phyloP scores from a whole-genome alignment of 2,888 invertebrate species.

The Flexamia atlantica region DNA sequence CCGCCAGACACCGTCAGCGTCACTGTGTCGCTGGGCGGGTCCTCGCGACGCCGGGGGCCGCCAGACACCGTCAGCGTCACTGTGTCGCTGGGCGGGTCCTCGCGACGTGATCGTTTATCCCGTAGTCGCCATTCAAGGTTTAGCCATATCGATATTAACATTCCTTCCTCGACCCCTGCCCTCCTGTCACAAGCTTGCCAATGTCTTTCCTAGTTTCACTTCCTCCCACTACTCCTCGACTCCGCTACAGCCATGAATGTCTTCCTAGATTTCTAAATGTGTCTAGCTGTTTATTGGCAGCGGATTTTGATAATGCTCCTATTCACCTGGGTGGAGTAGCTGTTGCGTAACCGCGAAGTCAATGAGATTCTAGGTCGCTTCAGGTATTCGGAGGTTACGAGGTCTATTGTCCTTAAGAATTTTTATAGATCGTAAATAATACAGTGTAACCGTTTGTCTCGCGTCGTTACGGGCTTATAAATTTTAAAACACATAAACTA shows the following conservation, averaged over 20 bases:
- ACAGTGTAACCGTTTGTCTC: neutral
- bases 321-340: slow-evolving; percentile 8
- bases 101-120: slow-evolving; percentile 10
- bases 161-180: slow-evolving; percentile 45
- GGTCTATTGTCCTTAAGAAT: neutral
- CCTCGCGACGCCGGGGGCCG: too few relatives aligned
- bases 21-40: too few relatives aligned
- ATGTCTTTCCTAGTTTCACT: slow-evolving; percentile 40
- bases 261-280: slow-evolving; percentile 21
- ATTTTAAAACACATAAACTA: neutral
- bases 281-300: slow-evolving; percentile 7
- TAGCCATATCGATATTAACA: slow-evolving; percentile 53
- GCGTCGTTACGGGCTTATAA: neutral
- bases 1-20: too few relatives aligned
- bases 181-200: slow-evolving; percentile 29
- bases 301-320: neutral
- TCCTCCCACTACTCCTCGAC: slow-evolving; percentile 31
- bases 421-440: neutral
- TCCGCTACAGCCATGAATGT: neutral
- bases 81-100: slow-evolving; percentile 17
- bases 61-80: neutral
- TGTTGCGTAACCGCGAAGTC: neutral
- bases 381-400: neutral
- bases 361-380: neutral
- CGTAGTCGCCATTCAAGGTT: slow-evolving; percentile 51